Conservation (phyloP, 2,888 invertebrate species). For the Aelia acuminata region DNA sequence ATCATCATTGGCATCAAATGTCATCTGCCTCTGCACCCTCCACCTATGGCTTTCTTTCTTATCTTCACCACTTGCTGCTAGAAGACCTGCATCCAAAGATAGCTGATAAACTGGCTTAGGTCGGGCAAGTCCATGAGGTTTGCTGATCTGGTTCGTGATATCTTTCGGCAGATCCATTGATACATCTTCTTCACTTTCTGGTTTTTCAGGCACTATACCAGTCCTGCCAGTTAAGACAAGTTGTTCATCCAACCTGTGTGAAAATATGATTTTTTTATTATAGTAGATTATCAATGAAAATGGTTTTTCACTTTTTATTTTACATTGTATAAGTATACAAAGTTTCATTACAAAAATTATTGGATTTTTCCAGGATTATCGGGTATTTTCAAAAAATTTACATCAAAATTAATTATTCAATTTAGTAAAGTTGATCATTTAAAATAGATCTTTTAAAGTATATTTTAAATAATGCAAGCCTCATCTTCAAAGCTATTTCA, state of each 20-base stretch:
- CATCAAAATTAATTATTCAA: background rate
- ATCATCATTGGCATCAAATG: constrained; percentile 65
- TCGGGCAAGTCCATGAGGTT: constrained; percentile 40
- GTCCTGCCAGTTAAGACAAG: constrained; percentile 71
- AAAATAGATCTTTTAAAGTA: too few relatives aligned
- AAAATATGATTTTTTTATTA: constrained; percentile 57
- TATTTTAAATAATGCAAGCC: too few relatives aligned
- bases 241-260: constrained; percentile 76
- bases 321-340: too few relatives aligned
- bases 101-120: constrained; percentile 65
- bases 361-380: background rate
- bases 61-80: constrained; percentile 60
- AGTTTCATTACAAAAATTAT: background rate
- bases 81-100: constrained; percentile 66
- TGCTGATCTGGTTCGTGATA: constrained; percentile 27
- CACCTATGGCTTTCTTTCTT: constrained; percentile 62
- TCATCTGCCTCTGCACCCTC: constrained; percentile 66
- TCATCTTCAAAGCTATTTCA: too few relatives aligned
- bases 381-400: background rate
- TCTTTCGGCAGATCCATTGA: constrained; percentile 61
- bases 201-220: constrained; percentile 65
- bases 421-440: background rate
- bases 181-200: constrained; percentile 64
- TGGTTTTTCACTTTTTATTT: too few relatives aligned
- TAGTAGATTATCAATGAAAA: too few relatives aligned